A percentile compares a stretch with the other conserved stretches of the same genome.
Evolutionary conservation across 2,797 vertebrate species (phyloP).

Genomic region (Thalassophryne amazonica): DNA sequence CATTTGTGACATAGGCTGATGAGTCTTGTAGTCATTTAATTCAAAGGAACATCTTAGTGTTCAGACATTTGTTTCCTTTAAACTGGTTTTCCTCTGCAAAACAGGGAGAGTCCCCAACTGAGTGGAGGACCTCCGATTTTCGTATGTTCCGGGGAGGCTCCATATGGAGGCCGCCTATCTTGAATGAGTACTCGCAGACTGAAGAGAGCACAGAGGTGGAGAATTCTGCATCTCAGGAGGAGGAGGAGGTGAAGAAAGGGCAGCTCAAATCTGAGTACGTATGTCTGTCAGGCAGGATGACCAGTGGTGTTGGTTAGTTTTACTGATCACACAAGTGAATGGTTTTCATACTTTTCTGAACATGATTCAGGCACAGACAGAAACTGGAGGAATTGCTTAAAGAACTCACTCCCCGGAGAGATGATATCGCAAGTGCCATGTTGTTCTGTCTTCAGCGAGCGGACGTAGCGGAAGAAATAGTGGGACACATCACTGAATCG

Average conservation of each 20-base stretch:
- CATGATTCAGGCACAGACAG: conserved; percentile 68
- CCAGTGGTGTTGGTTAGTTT: neutral
- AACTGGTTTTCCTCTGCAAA: no score
- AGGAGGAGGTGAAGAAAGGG: conserved; percentile 82
- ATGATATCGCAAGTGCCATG: conserved; percentile 74
- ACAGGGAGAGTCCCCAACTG: conserved; percentile 76
- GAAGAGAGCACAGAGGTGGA: conserved; percentile 63
- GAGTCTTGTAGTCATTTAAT: no score
- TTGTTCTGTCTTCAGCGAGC: conserved; percentile 81
- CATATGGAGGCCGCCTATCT: conserved; percentile 79
- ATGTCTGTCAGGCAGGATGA: neutral
- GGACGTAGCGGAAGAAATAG: conserved; percentile 82
- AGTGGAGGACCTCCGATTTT: conserved; percentile 79
- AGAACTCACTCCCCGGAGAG: conserved; percentile 71
- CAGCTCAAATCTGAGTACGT: conserved; percentile 80
- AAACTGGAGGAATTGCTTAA: conserved; percentile 72
- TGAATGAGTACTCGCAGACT: conserved; percentile 73
- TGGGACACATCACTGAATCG: conserved; percentile 75
- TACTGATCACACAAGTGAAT: neutral
- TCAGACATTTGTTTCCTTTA: no score
- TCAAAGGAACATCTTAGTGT: no score
- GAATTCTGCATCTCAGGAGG: conserved; percentile 53
- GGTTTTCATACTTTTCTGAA: neutral
- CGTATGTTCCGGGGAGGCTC: conserved; percentile 82
- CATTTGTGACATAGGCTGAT: no score